Evolutionary conservation across 2,113 vertebrate genomes (phyloP).

Genomic region (Erpornis zantholeuca): DNA sequence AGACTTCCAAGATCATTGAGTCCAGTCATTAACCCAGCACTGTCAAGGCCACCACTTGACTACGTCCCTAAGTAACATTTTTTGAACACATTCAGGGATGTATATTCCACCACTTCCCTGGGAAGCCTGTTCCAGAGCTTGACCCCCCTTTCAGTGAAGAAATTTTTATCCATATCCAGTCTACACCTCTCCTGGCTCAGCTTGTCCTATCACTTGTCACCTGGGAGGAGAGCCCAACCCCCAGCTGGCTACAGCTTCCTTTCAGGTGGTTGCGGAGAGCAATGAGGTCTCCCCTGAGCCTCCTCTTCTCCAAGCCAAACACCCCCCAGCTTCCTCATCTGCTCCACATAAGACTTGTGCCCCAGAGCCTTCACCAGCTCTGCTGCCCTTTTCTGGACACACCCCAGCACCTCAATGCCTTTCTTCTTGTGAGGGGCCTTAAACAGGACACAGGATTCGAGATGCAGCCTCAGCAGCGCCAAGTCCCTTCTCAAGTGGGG

Average conservation of each 20-base stretch:
- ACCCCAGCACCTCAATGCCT: fast-evolving
- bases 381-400: neutral
- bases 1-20: neutral
- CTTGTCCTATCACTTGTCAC: neutral
- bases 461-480: neutral
- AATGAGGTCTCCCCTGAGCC: neutral
- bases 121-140: neutral
- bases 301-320: neutral
- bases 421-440: fast-evolving
- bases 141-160: neutral
- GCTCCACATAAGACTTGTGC: neutral
- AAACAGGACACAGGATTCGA: neutral
- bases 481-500: neutral
- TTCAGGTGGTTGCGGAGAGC: neutral
- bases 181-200: neutral
- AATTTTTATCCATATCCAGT: neutral
- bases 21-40: neutral
- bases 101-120: neutral
- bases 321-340: neutral
- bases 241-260: neutral
- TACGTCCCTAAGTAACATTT: fast-evolving
- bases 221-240: fast-evolving
- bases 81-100: neutral
- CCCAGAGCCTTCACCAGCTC: neutral
- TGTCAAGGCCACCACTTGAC: neutral